phyloP scores from a whole-genome alignment of 2,888 invertebrate species.

The Lottia scabra region DNA sequence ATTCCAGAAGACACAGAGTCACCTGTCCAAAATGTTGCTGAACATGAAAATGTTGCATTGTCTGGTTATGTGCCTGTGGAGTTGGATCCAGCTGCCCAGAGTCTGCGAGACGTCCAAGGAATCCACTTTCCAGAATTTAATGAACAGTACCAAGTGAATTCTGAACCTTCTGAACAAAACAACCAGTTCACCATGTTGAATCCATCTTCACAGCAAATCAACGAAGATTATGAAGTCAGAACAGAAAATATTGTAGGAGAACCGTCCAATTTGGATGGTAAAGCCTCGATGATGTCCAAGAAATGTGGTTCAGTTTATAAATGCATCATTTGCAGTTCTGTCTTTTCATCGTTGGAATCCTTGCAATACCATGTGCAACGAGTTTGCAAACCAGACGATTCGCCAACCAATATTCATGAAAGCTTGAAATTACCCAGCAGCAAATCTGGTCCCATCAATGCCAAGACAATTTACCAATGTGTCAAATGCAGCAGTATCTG shows the following conservation, averaged over 20 bases:
- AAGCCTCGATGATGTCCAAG: not conserved
- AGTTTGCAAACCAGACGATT: slow-evolving; percentile 30
- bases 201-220: not conserved
- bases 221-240: not conserved
- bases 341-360: slow-evolving; percentile 33
- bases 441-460: not conserved
- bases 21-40: not conserved
- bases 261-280: not conserved
- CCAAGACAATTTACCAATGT: not conserved
- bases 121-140: not conserved
- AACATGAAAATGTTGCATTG: not conserved
- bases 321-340: slow-evolving; percentile 40
- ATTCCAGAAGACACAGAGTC: not conserved
- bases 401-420: not conserved
- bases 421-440: not conserved
- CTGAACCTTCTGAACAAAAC: not conserved
- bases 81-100: not conserved
- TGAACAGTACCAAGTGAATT: not conserved
- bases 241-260: not conserved
- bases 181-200: not conserved
- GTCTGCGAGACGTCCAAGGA: not conserved
- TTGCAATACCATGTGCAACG: slow-evolving; percentile 39
- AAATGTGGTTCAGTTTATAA: not conserved
- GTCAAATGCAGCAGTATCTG: not conserved
- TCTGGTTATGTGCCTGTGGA: not conserved